phyloP scores from a whole-genome alignment of 2,888 invertebrate species.

The Artemia sp. region DNA sequence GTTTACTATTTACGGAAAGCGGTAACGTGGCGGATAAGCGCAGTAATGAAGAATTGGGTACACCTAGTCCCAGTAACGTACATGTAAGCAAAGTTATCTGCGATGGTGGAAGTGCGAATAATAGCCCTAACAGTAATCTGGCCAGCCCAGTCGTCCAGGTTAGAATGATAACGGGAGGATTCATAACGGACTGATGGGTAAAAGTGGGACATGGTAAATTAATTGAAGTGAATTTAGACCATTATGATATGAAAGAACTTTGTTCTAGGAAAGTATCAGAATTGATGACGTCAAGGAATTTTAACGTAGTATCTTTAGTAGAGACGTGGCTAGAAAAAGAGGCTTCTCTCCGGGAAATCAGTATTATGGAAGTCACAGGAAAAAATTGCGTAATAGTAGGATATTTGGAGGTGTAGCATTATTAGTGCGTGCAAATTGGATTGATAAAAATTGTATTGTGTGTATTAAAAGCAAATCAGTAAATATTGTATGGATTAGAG shows the following conservation, averaged over 20 bases:
- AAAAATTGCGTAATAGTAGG: slow-evolving; percentile 10
- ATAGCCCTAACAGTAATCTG: too few relatives aligned
- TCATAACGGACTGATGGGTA: neutral
- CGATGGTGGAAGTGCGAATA: too few relatives aligned
- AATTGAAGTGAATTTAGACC: slow-evolving; percentile 3
- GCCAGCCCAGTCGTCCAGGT: neutral
- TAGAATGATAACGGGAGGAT: slow-evolving; percentile 10
- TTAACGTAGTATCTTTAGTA: slow-evolving; percentile 3
- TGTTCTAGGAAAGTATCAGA: slow-evolving; percentile 1
- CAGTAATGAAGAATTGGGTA: too few relatives aligned
- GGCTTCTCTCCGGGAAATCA: neutral
- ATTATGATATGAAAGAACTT: neutral
- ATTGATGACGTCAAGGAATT: neutral
- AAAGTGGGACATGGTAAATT: slow-evolving; percentile 7
- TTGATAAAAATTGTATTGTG: too few relatives aligned
- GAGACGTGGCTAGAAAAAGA: neutral
- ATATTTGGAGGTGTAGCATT: slow-evolving; percentile 2
- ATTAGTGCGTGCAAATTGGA: neutral
- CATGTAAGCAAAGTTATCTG: too few relatives aligned
- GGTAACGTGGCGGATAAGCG: too few relatives aligned
- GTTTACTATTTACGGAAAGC: too few relatives aligned
- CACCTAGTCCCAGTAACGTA: too few relatives aligned
- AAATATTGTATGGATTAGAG: too few relatives aligned
- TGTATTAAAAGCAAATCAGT: too few relatives aligned
- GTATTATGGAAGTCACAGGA: neutral